A percentile compares a stretch with the other conserved stretches of the same genome.
Evolutionary conservation across 2,797 vertebrate genomes (phyloP).

Genomic region (Coregonus suidteri): DNA sequence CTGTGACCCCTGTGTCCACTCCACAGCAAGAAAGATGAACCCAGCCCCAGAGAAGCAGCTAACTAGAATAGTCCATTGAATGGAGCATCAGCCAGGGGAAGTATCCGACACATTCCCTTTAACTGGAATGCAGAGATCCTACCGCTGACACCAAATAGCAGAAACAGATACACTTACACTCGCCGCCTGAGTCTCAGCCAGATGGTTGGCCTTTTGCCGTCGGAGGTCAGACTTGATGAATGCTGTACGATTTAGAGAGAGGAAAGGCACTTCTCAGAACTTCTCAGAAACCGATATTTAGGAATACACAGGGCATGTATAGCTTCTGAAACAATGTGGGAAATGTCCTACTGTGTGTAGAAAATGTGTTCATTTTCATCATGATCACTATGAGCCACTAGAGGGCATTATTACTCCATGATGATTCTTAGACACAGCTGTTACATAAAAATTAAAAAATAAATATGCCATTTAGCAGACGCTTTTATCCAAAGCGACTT

Average conservation of each 20-base stretch:
- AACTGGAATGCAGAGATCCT: constrained; percentile 17
- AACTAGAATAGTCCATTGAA: background rate
- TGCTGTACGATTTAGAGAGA: constrained; percentile 64
- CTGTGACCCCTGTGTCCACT: background rate
- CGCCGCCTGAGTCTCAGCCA: constrained; percentile 50
- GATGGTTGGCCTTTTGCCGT: constrained; percentile 84
- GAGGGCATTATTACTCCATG: constrained; percentile 37
- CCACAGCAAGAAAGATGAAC: background rate
- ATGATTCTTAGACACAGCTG: background rate
- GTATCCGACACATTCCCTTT: constrained; percentile 16
- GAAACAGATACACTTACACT: constrained; percentile 23
- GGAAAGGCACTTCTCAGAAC: background rate
- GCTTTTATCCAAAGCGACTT: too few species aligned
- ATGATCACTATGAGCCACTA: constrained; percentile 43
- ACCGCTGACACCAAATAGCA: constrained; percentile 17
- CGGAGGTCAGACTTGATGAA: constrained; percentile 90
- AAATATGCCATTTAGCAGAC: too few species aligned
- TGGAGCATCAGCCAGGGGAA: background rate
- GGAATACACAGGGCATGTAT: background rate
- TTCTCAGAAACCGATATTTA: background rate
- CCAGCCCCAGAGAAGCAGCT: background rate
- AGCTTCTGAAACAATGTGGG: background rate
- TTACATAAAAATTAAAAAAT: background rate
- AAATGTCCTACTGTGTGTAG: background rate
- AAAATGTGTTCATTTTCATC: background rate